A percentile compares a stretch with the other conserved stretches of the same genome.
phyloP scores from a whole-genome alignment of 2,797 vertebrate species.

The Hapalemur alaotrensis region DNA sequence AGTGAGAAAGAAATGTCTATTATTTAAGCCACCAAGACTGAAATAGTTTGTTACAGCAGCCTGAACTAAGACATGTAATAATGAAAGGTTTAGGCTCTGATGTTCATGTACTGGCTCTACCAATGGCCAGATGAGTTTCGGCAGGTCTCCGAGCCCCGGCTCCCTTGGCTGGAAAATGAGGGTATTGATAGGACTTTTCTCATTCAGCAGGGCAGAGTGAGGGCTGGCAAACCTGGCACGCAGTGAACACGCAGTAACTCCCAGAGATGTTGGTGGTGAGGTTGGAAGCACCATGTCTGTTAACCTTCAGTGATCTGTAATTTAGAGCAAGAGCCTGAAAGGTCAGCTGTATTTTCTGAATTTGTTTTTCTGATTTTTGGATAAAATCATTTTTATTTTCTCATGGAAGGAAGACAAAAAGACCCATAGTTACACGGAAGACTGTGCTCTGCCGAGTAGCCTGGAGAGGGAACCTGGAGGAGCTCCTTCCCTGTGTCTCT shows the following conservation, averaged over 20 bases:
- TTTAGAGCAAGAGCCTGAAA: background rate
- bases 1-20: background rate
- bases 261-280: background rate
- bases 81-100: background rate
- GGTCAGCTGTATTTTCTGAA: background rate
- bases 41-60: background rate
- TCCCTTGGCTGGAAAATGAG: background rate
- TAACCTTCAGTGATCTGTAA: background rate
- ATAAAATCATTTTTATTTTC: background rate
- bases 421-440: background rate
- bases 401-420: background rate
- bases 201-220: rapidly evolving
- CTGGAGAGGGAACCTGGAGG: background rate
- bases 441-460: background rate
- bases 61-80: background rate
- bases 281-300: background rate
- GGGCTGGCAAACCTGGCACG: background rate
- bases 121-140: background rate
- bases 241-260: background rate
- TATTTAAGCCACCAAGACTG: background rate
- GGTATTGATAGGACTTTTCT: background rate
- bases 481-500: background rate
- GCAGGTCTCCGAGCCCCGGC: background rate
- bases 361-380: background rate
- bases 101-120: background rate